These are phyloP conservation scores for Daphoenositta chrysoptera DNA, from an alignment of 2,113 vertebrate species.

Conservation along the genomic window DNA sequence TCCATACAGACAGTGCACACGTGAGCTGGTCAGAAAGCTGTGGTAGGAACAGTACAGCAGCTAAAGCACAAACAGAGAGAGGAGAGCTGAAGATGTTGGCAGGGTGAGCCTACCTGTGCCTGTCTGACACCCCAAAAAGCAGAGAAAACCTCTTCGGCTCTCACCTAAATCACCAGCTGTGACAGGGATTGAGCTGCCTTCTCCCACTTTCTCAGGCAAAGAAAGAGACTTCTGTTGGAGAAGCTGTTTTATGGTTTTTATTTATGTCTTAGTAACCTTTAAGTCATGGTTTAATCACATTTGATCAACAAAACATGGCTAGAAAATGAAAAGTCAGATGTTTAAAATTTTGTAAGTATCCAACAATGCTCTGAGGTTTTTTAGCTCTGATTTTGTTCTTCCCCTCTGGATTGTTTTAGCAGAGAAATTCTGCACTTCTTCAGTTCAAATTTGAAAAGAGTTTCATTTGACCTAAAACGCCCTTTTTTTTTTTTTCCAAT, in stretches of 20 bases:
- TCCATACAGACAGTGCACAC: fast-evolving
- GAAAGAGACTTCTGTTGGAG: neutral
- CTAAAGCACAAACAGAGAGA: neutral
- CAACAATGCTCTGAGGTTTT: neutral
- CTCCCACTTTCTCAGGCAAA: neutral
- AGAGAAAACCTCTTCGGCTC: neutral
- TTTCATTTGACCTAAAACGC: neutral
- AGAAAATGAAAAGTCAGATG: neutral
- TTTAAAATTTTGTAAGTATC: neutral
- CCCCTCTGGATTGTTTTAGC: neutral
- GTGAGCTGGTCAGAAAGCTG: neutral
- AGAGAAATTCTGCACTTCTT: neutral
- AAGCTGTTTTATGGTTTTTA: neutral
- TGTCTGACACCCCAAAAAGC: neutral
- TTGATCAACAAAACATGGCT: neutral
- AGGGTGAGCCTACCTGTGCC: neutral
- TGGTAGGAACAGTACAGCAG: neutral
- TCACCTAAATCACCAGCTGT: neutral
- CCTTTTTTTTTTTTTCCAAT: neutral
- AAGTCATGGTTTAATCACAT: neutral
- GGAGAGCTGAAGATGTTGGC: neutral
- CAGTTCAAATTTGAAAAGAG: neutral
- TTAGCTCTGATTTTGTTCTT: neutral
- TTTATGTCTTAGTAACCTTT: neutral
- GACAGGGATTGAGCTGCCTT: neutral